These are phyloP conservation scores for Clarias macrocephalus DNA, from an alignment of 2,113 vertebrate species.

Conservation along the genomic window DNA sequence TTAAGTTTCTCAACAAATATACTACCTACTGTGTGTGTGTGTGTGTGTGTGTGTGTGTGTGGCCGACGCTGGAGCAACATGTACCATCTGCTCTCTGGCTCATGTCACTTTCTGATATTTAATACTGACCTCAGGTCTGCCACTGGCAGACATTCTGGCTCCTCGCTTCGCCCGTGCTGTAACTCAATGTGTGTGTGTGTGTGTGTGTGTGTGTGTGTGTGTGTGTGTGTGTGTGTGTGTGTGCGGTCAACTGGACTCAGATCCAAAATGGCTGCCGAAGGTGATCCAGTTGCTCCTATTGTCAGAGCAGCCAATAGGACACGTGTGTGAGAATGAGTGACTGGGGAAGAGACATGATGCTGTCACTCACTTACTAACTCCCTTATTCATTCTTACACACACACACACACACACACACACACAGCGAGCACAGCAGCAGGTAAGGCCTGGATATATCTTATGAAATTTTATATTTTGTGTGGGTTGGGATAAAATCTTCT, in stretches of 20 bases:
- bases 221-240: too few relatives aligned
- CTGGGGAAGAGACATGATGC: conserved; percentile 53
- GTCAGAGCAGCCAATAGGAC: conserved; percentile 67
- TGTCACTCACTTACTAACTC: conserved; percentile 1
- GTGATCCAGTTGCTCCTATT: conserved; percentile 66
- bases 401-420: conserved; percentile 24
- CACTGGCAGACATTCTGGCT: conserved; percentile 64
- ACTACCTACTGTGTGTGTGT: background rate
- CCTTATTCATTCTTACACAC: background rate
- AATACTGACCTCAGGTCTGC: conserved; percentile 46
- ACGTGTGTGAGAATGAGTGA: conserved; percentile 49
- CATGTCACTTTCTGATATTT: conserved; percentile 40
- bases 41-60: conserved; percentile 17
- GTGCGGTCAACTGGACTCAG: conserved; percentile 21
- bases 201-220: too few relatives aligned
- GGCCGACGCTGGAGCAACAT: background rate
- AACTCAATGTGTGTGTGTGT: too few relatives aligned
- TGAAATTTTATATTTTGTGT: too few relatives aligned
- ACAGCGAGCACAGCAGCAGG: conserved; percentile 18
- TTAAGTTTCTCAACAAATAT: too few relatives aligned
- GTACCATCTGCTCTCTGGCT: conserved; percentile 32
- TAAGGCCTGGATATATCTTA: background rate
- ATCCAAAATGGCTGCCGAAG: conserved; percentile 57
- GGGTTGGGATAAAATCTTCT: background rate
- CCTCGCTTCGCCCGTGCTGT: background rate